Conservation (phyloP, 1,140 invertebrate species). For the Bombus pyrosoma region DNA sequence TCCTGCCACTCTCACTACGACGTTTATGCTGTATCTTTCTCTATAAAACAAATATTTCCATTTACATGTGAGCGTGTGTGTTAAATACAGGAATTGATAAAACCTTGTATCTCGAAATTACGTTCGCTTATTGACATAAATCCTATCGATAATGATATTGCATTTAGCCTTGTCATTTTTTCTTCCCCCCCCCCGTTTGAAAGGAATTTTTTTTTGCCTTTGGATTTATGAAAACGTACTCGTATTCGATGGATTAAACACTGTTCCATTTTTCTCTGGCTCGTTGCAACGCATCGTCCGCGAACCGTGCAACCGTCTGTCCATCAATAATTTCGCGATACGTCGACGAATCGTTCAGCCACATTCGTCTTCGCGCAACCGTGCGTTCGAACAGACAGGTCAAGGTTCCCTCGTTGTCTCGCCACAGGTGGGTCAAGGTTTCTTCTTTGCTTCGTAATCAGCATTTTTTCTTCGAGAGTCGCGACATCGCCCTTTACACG, state of each 20-base stretch:
- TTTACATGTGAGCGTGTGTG: not conserved
- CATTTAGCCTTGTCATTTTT: not conserved
- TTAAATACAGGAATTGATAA: not conserved
- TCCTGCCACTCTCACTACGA: no score
- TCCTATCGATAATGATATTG: not conserved
- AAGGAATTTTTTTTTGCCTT: no score
- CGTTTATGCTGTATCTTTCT: not conserved
- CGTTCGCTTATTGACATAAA: no score
- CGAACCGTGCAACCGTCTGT: no score
- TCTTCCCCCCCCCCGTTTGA: no score
- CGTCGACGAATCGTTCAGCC: not conserved
- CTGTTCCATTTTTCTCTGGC: not conserved
- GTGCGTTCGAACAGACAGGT: constrained; percentile 21
- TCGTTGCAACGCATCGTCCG: no score
- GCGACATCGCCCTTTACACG: constrained; percentile 20
- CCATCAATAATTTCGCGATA: not conserved
- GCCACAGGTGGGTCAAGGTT: constrained; percentile 42
- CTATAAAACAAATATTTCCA: not conserved
- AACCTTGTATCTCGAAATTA: no score
- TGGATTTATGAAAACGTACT: no score
- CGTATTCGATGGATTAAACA: not conserved
- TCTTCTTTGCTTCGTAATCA: not conserved
- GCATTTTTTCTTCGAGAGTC: not conserved
- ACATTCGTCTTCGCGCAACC: not conserved
- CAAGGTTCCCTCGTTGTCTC: constrained; percentile 5